A percentile compares a stretch with the other conserved stretches of the same genome.
Evolutionary conservation across 2,797 vertebrate species (phyloP).

Genomic region (Triplophysa yarkandensis): DNA sequence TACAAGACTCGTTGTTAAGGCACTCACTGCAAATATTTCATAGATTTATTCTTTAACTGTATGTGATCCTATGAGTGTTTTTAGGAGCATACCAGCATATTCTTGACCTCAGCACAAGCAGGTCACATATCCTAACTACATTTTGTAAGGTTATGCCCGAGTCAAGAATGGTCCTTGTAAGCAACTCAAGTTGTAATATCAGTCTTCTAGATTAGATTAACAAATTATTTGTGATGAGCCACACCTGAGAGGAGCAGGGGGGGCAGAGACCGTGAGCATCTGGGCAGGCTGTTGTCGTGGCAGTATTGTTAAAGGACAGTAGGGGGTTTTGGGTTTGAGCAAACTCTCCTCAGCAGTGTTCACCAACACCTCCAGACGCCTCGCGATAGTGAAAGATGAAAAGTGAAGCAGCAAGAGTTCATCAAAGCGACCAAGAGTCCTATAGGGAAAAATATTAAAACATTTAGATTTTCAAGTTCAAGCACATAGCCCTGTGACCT

Average conservation of each 20-base stretch:
- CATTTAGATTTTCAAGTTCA: not conserved
- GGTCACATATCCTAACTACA: too few relatives aligned
- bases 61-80: too few relatives aligned
- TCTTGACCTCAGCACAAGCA: too few relatives aligned
- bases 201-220: not conserved
- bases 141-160: not conserved
- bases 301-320: constrained; percentile 55
- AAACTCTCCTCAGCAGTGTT: constrained; percentile 76
- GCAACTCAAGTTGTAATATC: not conserved
- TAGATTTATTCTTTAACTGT: too few relatives aligned
- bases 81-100: too few relatives aligned
- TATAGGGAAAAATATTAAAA: constrained; percentile 50
- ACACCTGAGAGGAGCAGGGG: constrained; percentile 65
- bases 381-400: constrained; percentile 84
- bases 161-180: not conserved
- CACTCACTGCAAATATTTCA: too few relatives aligned
- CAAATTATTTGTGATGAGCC: not conserved
- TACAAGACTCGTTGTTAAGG: too few relatives aligned
- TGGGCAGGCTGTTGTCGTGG: constrained; percentile 54
- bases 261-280: constrained; percentile 66
- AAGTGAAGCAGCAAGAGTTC: constrained; percentile 92
- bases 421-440: constrained; percentile 81
- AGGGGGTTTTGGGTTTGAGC: constrained; percentile 74
- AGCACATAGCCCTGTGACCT: too few relatives aligned
- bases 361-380: constrained; percentile 81